A percentile compares a stretch with the other conserved stretches of the same genome.
Conservation (phyloP, 2,113 vertebrate species). For the Catharus fuscescens region DNA sequence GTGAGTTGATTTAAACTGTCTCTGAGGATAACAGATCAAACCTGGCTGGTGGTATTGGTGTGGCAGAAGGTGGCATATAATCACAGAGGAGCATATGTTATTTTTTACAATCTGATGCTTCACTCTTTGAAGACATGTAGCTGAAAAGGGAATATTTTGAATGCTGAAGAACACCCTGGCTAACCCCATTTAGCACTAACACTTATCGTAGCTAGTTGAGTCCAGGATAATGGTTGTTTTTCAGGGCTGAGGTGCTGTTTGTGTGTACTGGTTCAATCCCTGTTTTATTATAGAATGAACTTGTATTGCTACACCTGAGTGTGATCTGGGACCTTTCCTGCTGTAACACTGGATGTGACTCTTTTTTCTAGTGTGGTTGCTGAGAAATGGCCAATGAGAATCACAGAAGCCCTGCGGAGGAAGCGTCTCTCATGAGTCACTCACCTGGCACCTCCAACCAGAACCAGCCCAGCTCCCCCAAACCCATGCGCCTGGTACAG, state of each 20-base stretch:
- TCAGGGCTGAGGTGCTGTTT: not conserved
- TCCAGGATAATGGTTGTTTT: not conserved
- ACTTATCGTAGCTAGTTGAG: not conserved
- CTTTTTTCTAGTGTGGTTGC: slow-evolving; percentile 73
- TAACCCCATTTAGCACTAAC: not conserved
- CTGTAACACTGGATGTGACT: not conserved
- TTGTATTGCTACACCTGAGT: not conserved
- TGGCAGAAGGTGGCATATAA: not conserved
- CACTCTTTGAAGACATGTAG: not conserved
- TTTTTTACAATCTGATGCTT: not conserved
- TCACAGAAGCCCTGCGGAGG: slow-evolving; percentile 87
- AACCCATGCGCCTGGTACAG: slow-evolving; percentile 85
- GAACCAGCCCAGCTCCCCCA: slow-evolving; percentile 88
- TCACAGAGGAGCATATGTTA: not conserved
- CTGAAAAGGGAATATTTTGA: not conserved
- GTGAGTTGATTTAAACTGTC: not conserved
- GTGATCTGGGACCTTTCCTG: not conserved
- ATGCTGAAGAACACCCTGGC: not conserved
- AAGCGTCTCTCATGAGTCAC: slow-evolving; percentile 83
- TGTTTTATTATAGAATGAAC: not conserved
- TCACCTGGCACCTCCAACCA: slow-evolving; percentile 87
- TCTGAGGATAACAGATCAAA: not conserved
- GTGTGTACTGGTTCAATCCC: not conserved
- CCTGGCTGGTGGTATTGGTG: accelerated
- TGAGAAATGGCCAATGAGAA: slow-evolving; percentile 95